phyloP scores from a whole-genome alignment of 2,888 invertebrate species.

The Eurytoma californica region DNA sequence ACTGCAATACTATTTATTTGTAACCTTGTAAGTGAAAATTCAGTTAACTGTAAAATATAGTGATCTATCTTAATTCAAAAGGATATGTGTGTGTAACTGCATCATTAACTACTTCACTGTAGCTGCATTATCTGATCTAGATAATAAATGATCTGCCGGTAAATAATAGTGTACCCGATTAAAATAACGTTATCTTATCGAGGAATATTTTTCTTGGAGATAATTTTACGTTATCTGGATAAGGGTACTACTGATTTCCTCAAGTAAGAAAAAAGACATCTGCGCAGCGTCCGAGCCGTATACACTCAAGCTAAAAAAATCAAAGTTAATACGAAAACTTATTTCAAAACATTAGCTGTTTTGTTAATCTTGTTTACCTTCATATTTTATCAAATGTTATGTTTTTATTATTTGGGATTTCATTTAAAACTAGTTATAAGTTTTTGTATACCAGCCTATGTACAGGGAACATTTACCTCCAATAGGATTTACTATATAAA shows the following conservation, averaged over 20 bases:
- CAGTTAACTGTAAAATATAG: too few species aligned
- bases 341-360: neutral
- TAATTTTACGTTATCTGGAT: neutral
- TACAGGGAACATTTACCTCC: too few species aligned
- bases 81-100: neutral
- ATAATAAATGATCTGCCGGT: neutral
- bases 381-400: too few species aligned
- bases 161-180: conserved; percentile 8
- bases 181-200: conserved; percentile 4
- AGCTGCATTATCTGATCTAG: conserved; percentile 3
- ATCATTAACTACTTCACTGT: neutral
- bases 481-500: too few species aligned
- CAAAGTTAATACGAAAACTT: neutral
- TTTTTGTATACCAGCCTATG: too few species aligned
- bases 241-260: neutral
- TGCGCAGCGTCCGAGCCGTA: neutral
- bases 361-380: too few species aligned
- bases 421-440: too few species aligned
- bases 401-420: too few species aligned
- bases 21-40: too few species aligned
- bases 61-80: too few species aligned
- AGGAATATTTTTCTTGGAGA: neutral
- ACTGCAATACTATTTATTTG: too few species aligned
- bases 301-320: neutral
- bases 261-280: neutral